These are phyloP conservation scores for Chromoteleia sp. DNA, from an alignment of 2,888 invertebrate species.

Conservation along the genomic window DNA sequence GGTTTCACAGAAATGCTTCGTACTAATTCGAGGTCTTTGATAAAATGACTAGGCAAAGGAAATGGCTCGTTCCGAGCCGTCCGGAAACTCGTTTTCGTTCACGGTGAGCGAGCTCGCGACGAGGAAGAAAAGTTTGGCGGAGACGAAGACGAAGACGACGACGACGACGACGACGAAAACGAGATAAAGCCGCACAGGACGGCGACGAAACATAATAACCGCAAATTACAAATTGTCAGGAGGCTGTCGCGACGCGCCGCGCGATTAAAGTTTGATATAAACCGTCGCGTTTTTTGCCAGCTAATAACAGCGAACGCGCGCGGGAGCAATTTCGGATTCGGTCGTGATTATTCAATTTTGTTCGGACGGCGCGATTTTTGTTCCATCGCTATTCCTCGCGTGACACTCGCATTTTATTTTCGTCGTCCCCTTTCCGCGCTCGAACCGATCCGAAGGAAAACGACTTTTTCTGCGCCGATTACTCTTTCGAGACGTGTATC, in stretches of 20 bases:
- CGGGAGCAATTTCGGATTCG: conserved; percentile 38
- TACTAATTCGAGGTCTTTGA: conserved; percentile 62
- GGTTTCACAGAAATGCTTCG: conserved; percentile 48
- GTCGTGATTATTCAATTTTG: conserved; percentile 37
- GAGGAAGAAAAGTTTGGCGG: conserved; percentile 65
- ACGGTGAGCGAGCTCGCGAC: conserved; percentile 54
- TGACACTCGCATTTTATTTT: conserved; percentile 53
- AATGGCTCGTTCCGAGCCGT: conserved; percentile 60
- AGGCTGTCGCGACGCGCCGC: conserved; percentile 47
- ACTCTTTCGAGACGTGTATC: conserved; percentile 7
- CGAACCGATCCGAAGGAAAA: conserved; percentile 35
- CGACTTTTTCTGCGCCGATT: conserved; percentile 31
- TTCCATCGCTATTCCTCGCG: conserved; percentile 77
- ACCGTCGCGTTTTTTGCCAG: conserved; percentile 38
- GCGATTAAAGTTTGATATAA: conserved; percentile 58
- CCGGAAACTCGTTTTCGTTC: conserved; percentile 69
- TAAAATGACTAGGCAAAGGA: conserved; percentile 56
- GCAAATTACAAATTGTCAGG: conserved; percentile 67
- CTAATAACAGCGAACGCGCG: conserved; percentile 31
- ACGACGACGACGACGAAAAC: conserved; percentile 61
- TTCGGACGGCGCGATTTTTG: conserved; percentile 73
- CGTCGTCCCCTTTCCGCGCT: conserved; percentile 9
- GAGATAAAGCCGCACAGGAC: conserved; percentile 41
- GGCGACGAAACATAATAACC: conserved; percentile 62
- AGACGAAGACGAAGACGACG: conserved; percentile 51